Evolutionary conservation across 2,797 vertebrate species (phyloP).

Genomic region (Notoglanidium macrostoma): DNA sequence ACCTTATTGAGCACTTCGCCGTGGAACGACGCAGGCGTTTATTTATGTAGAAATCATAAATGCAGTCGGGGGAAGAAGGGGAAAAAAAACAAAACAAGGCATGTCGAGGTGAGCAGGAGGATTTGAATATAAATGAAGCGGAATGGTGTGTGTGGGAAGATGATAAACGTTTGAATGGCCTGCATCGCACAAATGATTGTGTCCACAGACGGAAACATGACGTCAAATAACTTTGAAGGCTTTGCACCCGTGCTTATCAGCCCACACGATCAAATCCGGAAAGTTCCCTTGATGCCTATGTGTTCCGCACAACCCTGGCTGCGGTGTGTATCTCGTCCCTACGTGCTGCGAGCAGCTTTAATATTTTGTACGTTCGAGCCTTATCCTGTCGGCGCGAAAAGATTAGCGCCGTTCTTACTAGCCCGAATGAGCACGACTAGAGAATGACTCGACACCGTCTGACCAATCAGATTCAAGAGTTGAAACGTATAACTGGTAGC

Average conservation of each 20-base stretch:
- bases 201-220: neutral
- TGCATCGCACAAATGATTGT: slow-evolving; percentile 7
- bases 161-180: slow-evolving; percentile 45
- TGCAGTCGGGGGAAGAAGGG: slow-evolving; percentile 55
- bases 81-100: slow-evolving; percentile 49
- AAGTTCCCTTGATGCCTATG: neutral
- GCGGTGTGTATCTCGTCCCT: slow-evolving; percentile 1
- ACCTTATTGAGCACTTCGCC: slow-evolving; percentile 70
- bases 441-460: neutral
- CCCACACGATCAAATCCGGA: neutral
- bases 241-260: neutral
- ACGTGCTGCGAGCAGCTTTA: neutral
- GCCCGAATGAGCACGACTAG: no score
- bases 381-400: neutral
- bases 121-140: slow-evolving; percentile 51
- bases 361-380: neutral
- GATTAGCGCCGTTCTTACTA: neutral
- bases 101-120: slow-evolving; percentile 41
- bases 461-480: neutral
- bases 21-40: neutral
- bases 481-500: neutral
- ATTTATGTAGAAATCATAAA: slow-evolving; percentile 63
- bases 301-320: neutral
- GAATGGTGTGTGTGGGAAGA: slow-evolving; percentile 34
- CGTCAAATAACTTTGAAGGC: slow-evolving; percentile 10